phyloP scores from a whole-genome alignment of 1,140 invertebrate species.

The Leptinotarsa undecemlineata region DNA sequence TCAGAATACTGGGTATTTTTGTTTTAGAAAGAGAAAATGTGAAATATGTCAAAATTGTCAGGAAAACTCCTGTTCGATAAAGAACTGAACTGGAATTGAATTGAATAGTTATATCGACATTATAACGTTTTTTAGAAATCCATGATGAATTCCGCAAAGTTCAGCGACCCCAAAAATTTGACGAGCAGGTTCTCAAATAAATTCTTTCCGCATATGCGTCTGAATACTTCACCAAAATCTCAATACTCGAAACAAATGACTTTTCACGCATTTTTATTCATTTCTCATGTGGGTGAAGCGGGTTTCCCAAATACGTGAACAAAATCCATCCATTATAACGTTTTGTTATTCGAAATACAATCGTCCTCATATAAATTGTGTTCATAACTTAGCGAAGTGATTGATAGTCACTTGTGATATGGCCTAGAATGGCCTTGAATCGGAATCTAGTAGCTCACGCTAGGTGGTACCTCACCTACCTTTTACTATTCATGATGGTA shows the following conservation, averaged over 20 bases:
- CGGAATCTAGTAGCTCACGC: not conserved
- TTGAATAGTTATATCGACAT: no score
- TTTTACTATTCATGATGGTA: not conserved
- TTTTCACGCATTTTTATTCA: not conserved
- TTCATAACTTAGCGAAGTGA: not conserved
- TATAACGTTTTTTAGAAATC: no score
- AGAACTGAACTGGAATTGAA: no score
- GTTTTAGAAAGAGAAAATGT: no score
- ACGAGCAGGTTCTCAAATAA: no score
- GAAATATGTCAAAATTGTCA: no score
- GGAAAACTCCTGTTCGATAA: no score
- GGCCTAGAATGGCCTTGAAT: constrained; percentile 2
- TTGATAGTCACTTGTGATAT: constrained; percentile 6
- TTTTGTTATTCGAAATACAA: not conserved
- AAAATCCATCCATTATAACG: not conserved
- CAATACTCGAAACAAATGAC: not conserved
- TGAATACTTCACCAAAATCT: no score
- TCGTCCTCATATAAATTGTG: constrained; percentile 8
- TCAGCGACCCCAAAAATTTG: no score
- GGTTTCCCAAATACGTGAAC: constrained; percentile 1
- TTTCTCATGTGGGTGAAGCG: constrained; percentile 4
- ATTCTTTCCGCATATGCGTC: no score
- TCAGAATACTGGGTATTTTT: no score
- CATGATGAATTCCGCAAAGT: no score
- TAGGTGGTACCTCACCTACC: not conserved